Evolutionary conservation across 2,797 vertebrate species (phyloP).

Genomic region (Pantherophis vulpinus): DNA sequence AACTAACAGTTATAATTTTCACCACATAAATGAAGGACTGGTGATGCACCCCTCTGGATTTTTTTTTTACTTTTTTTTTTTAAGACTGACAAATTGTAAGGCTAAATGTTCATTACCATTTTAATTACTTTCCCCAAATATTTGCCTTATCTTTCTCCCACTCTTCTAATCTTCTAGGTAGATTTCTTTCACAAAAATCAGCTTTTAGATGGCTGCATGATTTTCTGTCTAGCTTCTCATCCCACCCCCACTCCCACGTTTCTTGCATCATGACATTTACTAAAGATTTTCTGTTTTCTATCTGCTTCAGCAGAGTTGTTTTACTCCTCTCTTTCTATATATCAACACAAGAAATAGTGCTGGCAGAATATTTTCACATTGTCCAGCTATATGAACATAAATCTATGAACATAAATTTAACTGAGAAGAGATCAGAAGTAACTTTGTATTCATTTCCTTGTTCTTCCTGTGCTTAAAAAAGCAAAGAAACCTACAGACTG

Average conservation of each 20-base stretch:
- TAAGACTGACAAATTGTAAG: constrained; percentile 28
- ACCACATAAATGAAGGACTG: constrained; percentile 34
- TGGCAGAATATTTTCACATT: neutral
- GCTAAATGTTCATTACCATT: constrained; percentile 53
- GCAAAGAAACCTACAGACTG: neutral
- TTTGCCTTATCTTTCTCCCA: constrained; percentile 11
- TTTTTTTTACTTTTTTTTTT: neutral
- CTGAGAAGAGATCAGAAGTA: neutral
- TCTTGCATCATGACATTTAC: constrained; percentile 18
- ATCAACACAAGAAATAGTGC: neutral
- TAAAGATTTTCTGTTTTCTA: neutral
- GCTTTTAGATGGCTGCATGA: constrained; percentile 19
- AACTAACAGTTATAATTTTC: constrained; percentile 52
- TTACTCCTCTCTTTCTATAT: neutral
- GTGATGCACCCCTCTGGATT: constrained; percentile 5
- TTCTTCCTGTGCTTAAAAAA: neutral
- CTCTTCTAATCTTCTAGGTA: constrained; percentile 31
- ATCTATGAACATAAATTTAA: neutral
- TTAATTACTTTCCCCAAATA: constrained; percentile 58
- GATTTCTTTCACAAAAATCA: constrained; percentile 29
- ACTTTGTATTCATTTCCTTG: neutral
- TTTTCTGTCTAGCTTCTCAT: constrained; percentile 8
- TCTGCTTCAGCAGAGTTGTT: neutral
- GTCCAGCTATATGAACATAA: neutral
- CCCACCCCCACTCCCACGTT: neutral